These are phyloP conservation scores for Saturnia japonica DNA, from an alignment of 2,888 invertebrate species.

Conservation along the genomic window DNA sequence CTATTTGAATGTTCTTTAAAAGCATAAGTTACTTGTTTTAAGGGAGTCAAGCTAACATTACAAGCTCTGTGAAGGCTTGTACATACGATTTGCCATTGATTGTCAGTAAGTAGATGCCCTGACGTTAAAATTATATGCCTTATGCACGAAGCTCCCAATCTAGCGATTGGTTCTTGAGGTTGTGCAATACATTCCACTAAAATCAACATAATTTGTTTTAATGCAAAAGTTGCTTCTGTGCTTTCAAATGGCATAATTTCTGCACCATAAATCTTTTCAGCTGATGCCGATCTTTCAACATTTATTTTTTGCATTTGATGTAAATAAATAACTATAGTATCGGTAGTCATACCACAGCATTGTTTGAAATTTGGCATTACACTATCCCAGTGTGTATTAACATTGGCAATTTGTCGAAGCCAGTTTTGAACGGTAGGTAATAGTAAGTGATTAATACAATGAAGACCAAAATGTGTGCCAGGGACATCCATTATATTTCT, in stretches of 20 bases:
- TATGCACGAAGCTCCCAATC: conserved; percentile 95
- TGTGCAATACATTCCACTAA: conserved; percentile 95
- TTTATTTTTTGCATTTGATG: conserved; percentile 86
- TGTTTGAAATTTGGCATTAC: conserved; percentile 96
- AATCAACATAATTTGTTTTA: conserved; percentile 92
- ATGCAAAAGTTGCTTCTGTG: conserved; percentile 85
- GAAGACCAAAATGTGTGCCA: conserved; percentile 94
- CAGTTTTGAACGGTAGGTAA: conserved; percentile 97
- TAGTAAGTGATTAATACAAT: conserved; percentile 95
- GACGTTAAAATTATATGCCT: conserved; percentile 92
- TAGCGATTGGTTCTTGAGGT: conserved; percentile 93
- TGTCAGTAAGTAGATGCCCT: conserved; percentile 89
- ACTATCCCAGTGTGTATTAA: conserved; percentile 87
- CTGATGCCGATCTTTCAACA: conserved; percentile 60
- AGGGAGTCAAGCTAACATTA: conserved; percentile 91
- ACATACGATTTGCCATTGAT: conserved; percentile 94
- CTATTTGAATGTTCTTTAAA: conserved; percentile 96
- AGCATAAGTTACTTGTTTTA: conserved; percentile 93
- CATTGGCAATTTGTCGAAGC: conserved; percentile 89
- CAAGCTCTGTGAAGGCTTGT: conserved; percentile 92
- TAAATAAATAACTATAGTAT: conserved; percentile 93
- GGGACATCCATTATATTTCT: conserved; percentile 89
- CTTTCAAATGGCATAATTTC: conserved; percentile 81
- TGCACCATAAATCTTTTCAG: conserved; percentile 62
- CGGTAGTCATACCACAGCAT: conserved; percentile 95